These are phyloP conservation scores for honey bee (Apis mellifera) DNA, from an alignment of 1,140 invertebrate species.

Conservation along the genomic window Amel_HAv3.1 CM009941.2:1405501-1406000, in stretches of 20 bases:
- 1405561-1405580: not conserved
- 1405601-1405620: not conserved
- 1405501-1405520: not conserved
- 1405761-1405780: too few relatives aligned
- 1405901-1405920: too few relatives aligned
- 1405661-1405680: constrained; percentile 10
- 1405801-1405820: too few relatives aligned
- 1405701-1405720: not conserved
- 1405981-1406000: too few relatives aligned
- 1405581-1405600: not conserved
- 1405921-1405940: too few relatives aligned
- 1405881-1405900: too few relatives aligned
- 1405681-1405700: not conserved
- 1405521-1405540: not conserved
- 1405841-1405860: too few relatives aligned
- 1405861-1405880: too few relatives aligned
- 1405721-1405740: not conserved
- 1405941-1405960: too few relatives aligned
- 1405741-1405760: not conserved
- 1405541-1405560: not conserved
- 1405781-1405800: too few relatives aligned
- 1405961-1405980: too few relatives aligned
- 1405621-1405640: not conserved
- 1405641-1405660: not conserved
- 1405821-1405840: too few relatives aligned